Evolutionary conservation across 2,113 vertebrate genomes (phyloP), one percentile per base, ranked within the genome.

Genomic region (Vidua macroura): DNA sequence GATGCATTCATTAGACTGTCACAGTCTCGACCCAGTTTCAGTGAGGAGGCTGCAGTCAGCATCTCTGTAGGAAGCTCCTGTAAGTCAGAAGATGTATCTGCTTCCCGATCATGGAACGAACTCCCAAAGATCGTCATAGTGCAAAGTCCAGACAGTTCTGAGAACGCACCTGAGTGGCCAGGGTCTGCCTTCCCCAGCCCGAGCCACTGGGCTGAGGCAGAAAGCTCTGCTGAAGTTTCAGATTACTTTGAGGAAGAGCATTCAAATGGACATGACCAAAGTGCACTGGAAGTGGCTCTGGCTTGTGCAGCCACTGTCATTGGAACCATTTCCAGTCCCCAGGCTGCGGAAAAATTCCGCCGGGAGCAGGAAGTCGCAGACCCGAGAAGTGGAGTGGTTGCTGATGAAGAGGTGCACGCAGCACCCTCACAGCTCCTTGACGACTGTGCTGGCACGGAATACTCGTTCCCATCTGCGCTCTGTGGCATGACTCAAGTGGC

Each of bases 51-150:
- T 78, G 97, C 98, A 9, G 95, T 98, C 58, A 98, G 98, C 78
- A 94, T 98, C 86, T 98, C 98, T 2, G 73, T 92, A 31, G 97
- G 97, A 64, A 94, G 86, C 43, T 73, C 92, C 67, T 88, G 88
- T 63, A 96, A 97, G 60, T 82, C 96, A 60, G 78, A 97, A 91
- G 96, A 98, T 17, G 30, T 18, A 4, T 92, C 96, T 90, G 95
- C 68, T 44, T 84, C 98, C 78, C 98, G 88, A 22, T 97, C 98
- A 0, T 99, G 98, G 98, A 99, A 99, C 62, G 98, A 99, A 72
- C 99, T 99, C 52, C 99, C 99, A 22, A 99, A 99, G 98, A 99
- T 99, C 1, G 98, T 99, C 80, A 99, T 99, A 79, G 98, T 99
- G 58, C 99, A 99, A 94, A 99, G 99, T 88, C 99, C 99, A 10